Percentiles rank a stretch among this genome's conserved stretches.
Conservation (phyloP, 2,888 invertebrate genomes). For the Axea sp. region DNA sequence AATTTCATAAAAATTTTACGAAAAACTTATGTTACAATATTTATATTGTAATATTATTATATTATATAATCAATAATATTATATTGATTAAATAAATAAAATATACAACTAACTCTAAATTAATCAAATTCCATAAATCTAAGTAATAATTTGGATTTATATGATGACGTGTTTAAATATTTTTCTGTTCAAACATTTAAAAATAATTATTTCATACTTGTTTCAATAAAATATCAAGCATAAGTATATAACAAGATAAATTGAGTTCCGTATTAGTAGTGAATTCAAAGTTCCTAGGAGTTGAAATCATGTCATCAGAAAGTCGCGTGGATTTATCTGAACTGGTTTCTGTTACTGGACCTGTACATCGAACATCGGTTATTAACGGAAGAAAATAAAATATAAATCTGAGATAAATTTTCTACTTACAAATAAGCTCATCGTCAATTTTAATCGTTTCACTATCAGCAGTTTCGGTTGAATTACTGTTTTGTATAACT, state of each 20-base stretch:
- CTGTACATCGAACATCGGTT: slow-evolving; percentile 77
- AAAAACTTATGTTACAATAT: too few species aligned
- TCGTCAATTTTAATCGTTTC: slow-evolving; percentile 63
- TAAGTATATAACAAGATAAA: slow-evolving; percentile 96
- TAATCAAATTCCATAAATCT: too few species aligned
- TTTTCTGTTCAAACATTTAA: neutral
- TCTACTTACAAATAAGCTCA: slow-evolving; percentile 81
- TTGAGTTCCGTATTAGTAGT: slow-evolving; percentile 87
- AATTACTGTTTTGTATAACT: slow-evolving; percentile 82
- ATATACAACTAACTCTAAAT: too few species aligned
- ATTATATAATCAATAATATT: too few species aligned
- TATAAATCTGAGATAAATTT: too few species aligned
- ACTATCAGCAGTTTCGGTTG: slow-evolving; percentile 65
- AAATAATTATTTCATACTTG: slow-evolving; percentile 82
- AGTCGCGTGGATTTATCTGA: slow-evolving; percentile 85
- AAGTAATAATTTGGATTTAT: too few species aligned
- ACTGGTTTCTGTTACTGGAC: slow-evolving; percentile 85
- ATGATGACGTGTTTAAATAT: too few species aligned
- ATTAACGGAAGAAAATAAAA: neutral
- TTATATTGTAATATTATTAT: too few species aligned
- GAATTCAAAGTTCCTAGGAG: slow-evolving; percentile 84
- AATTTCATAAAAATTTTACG: too few species aligned
- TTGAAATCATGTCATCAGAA: slow-evolving; percentile 85
- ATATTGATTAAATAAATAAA: too few species aligned
- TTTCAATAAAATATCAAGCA: slow-evolving; percentile 96